Conservation (phyloP, 2,797 vertebrate genomes). For the Enteromius trimaculatus region DNA sequence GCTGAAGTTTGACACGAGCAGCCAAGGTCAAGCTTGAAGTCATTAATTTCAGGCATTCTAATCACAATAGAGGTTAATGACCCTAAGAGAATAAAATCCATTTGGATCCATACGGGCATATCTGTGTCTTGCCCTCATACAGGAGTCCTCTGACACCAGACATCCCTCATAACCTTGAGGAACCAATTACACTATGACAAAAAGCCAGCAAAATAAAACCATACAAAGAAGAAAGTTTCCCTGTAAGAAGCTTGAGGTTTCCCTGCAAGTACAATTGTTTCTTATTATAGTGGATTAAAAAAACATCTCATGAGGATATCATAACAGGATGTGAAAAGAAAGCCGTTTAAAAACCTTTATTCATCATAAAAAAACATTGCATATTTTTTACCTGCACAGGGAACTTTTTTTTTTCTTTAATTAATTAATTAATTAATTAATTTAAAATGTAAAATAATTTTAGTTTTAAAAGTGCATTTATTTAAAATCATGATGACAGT, state of each 20-base stretch:
- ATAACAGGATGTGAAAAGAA: background rate
- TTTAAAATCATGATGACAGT: background rate
- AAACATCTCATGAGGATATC: background rate
- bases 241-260: background rate
- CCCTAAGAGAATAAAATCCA: conserved; percentile 41
- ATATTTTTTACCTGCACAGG: background rate
- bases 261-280: background rate
- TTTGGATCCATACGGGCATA: conserved; percentile 28
- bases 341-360: background rate
- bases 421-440: background rate
- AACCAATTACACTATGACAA: conserved; percentile 36
- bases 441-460: background rate
- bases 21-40: conserved; percentile 46
- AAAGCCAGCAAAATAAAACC: conserved; percentile 8
- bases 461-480: background rate
- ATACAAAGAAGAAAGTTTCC: background rate
- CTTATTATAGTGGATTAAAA: background rate
- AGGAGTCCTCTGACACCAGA: conserved; percentile 34
- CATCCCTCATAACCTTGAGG: conserved; percentile 31
- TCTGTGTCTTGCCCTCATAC: conserved; percentile 43
- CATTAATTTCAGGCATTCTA: conserved; percentile 28
- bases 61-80: conserved; percentile 31
- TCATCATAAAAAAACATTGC: background rate
- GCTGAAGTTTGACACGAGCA: conserved; percentile 16
- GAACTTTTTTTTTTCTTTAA: background rate